Evolutionary conservation across 1,140 invertebrate genomes (phyloP).

Genomic region (Bombus huntii): DNA sequence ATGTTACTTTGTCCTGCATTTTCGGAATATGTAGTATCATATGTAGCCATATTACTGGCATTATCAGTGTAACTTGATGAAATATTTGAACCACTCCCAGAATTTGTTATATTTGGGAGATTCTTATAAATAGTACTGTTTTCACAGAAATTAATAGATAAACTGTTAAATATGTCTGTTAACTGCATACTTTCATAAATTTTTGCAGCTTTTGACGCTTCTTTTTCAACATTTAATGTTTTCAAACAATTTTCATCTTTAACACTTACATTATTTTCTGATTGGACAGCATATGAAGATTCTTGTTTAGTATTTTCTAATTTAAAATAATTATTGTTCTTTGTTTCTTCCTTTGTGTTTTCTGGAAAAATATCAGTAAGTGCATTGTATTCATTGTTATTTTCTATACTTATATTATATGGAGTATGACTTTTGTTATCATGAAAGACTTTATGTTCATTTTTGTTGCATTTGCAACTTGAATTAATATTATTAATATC

Average conservation of each 20-base stretch:
- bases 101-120: neutral
- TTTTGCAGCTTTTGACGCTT: neutral
- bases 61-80: neutral
- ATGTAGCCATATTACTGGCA: neutral
- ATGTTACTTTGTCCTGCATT: neutral
- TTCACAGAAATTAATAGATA: neutral
- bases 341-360: neutral
- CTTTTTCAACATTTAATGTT: neutral
- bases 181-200: neutral
- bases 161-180: neutral
- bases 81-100: neutral
- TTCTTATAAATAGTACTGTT: neutral
- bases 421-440: neutral
- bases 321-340: neutral
- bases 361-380: neutral
- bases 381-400: neutral
- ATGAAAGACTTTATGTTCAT: neutral
- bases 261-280: neutral
- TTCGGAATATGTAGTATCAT: neutral
- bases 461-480: neutral
- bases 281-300: neutral
- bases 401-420: slow-evolving; percentile 5
- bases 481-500: slow-evolving; percentile 5
- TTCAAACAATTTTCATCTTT: neutral
- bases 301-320: neutral